These are phyloP conservation scores for Drosophila lacicola DNA, from an alignment of 2,888 invertebrate species.

Conservation along the genomic window DNA sequence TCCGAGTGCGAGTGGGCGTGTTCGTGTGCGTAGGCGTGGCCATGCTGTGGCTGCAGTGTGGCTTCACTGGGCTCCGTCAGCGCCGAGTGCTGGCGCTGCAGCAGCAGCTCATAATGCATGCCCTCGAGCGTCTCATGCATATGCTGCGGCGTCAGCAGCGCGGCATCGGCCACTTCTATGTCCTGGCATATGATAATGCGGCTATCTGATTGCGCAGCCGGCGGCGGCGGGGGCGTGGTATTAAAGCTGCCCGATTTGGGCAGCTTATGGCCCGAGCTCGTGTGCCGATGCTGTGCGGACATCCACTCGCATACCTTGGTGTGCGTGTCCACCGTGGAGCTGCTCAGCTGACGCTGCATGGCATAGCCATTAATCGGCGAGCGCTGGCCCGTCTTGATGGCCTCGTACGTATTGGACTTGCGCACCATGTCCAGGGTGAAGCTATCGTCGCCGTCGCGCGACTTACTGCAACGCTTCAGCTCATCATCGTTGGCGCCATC, in stretches of 20 bases:
- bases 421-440: constrained; percentile 83
- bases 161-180: constrained; percentile 82
- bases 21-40: not conserved
- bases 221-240: constrained; percentile 85
- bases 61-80: constrained; percentile 73
- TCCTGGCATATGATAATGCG: constrained; percentile 84
- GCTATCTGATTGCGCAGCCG: constrained; percentile 54
- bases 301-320: constrained; percentile 95
- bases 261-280: constrained; percentile 2
- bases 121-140: constrained; percentile 80
- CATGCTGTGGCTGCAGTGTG: constrained; percentile 69
- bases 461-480: constrained; percentile 81
- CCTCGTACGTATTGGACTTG: constrained; percentile 84
- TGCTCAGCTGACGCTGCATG: constrained; percentile 90
- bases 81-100: constrained; percentile 77
- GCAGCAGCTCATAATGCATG: constrained; percentile 81
- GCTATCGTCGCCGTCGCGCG: constrained; percentile 84
- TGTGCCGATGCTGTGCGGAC: constrained; percentile 89
- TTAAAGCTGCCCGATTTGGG: constrained; percentile 77
- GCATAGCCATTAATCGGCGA: constrained; percentile 87
- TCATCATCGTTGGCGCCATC: constrained; percentile 85
- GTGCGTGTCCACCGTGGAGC: constrained; percentile 93
- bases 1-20: constrained; percentile 88
- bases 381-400: constrained; percentile 80
- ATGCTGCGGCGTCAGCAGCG: constrained; percentile 81